Evolutionary conservation across 35 echinoderm and acorn worm genomes (phyloP).

Genomic region (Hemicentrotus pulcherrimus): DNA sequence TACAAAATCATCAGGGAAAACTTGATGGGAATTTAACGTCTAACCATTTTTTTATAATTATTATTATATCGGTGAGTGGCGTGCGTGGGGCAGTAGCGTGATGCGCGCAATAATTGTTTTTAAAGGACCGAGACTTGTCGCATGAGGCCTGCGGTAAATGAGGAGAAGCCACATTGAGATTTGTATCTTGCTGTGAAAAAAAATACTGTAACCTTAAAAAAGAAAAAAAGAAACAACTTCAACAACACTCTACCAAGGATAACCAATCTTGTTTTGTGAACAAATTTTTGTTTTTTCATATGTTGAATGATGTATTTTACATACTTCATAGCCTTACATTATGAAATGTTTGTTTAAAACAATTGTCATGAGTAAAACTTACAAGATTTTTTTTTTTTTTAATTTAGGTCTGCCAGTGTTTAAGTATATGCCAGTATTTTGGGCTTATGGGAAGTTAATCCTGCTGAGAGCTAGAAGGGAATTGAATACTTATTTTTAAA

Average conservation of each 20-base stretch:
- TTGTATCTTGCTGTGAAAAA: neutral
- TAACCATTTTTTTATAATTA: neutral
- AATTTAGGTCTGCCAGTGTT: neutral
- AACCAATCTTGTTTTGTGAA: neutral
- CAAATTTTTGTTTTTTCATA: neutral
- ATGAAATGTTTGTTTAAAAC: neutral
- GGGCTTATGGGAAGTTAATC: neutral
- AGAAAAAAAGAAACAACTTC: neutral
- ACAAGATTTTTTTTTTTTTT: neutral
- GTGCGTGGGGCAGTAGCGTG: slow-evolving; percentile 47
- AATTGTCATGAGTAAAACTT: neutral
- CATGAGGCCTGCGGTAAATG: slow-evolving; percentile 51
- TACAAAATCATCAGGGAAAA: neutral
- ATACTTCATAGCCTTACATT: slow-evolving; percentile 15
- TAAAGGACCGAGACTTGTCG: slow-evolving; percentile 8
- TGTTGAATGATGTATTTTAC: neutral
- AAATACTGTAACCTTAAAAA: neutral
- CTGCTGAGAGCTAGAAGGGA: neutral
- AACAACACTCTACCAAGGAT: slow-evolving; percentile 9
- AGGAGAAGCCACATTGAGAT: slow-evolving; percentile 30
- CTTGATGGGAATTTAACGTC: neutral
- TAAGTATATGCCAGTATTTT: neutral
- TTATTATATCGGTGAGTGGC: slow-evolving; percentile 31
- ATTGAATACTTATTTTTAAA: neutral
- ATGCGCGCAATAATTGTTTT: neutral